Percentiles rank a stretch among this genome's conserved stretches.
Evolutionary conservation across 2,888 invertebrate species (phyloP).

Genomic region (Cataglyphis livida): DNA sequence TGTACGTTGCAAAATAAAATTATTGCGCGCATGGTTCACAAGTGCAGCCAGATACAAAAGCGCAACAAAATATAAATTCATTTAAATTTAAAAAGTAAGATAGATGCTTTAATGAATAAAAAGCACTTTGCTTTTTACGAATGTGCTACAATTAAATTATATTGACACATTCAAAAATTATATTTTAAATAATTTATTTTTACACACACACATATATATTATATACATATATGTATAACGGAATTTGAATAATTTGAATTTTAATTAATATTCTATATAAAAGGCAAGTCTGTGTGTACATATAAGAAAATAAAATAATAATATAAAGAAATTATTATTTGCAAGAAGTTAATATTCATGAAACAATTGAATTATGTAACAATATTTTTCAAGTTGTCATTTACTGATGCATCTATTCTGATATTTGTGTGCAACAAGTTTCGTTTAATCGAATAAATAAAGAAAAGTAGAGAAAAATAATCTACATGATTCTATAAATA

Average conservation of each 20-base stretch:
- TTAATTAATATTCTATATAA: neutral
- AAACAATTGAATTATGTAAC: neutral
- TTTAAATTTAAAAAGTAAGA: slow-evolving; percentile 8
- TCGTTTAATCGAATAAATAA: neutral
- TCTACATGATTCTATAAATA: neutral
- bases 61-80: slow-evolving; percentile 1
- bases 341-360: neutral
- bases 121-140: neutral
- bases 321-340: slow-evolving; percentile 6
- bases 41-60: neutral
- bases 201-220: neutral
- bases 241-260: neutral
- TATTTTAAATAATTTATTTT: neutral
- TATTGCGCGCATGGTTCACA: neutral
- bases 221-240: neutral
- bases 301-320: neutral
- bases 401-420: neutral
- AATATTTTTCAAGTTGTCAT: neutral
- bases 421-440: slow-evolving; percentile 1
- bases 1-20: slow-evolving; percentile 24
- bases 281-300: neutral
- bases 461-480: neutral
- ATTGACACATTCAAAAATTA: neutral
- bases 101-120: neutral
- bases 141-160: neutral